Conservation (phyloP, 2,888 invertebrate genomes). For the Ennomos erosarius region DNA sequence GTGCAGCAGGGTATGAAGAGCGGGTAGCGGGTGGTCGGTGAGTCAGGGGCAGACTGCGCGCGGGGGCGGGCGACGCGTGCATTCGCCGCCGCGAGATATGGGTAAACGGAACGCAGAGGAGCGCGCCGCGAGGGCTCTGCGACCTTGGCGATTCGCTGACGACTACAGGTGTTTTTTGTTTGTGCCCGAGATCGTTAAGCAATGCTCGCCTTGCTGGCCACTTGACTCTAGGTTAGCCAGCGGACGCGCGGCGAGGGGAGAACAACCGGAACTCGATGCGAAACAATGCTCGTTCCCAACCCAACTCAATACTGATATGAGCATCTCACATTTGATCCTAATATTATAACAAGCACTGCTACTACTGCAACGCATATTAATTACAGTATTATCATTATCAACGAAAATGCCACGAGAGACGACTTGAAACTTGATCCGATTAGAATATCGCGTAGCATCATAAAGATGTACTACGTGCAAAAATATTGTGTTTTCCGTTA, state of each 20-base stretch:
- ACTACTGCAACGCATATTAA: slow-evolving; percentile 16
- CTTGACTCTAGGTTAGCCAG: slow-evolving; percentile 49
- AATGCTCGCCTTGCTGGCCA: slow-evolving; percentile 61
- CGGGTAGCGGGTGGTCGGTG: slow-evolving; percentile 60
- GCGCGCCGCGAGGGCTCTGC: slow-evolving; percentile 75
- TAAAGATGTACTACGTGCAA: too few species aligned
- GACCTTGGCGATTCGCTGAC: slow-evolving; percentile 81
- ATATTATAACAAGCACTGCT: slow-evolving; percentile 11
- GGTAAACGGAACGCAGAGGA: slow-evolving; percentile 81
- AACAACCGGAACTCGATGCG: slow-evolving; percentile 67
- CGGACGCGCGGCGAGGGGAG: slow-evolving; percentile 54
- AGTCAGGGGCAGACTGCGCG: slow-evolving; percentile 72
- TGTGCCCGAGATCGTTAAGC: slow-evolving; percentile 69
- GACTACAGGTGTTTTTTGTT: slow-evolving; percentile 85
- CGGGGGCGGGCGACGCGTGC: slow-evolving; percentile 71
- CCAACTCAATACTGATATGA: slow-evolving; percentile 29
- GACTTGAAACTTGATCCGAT: slow-evolving; percentile 7
- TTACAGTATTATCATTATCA: slow-evolving; percentile 9
- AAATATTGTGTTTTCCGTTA: slow-evolving; percentile 1
- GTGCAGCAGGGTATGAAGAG: slow-evolving; percentile 45
- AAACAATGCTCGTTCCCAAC: slow-evolving; percentile 60
- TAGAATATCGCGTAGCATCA: slow-evolving; percentile 4
- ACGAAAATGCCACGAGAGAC: slow-evolving; percentile 9
- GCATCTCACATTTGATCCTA: slow-evolving; percentile 16
- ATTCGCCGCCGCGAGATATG: slow-evolving; percentile 82